Evolutionary conservation across 2,113 vertebrate genomes (phyloP).

Genomic region (Laticauda laticaudata): DNA sequence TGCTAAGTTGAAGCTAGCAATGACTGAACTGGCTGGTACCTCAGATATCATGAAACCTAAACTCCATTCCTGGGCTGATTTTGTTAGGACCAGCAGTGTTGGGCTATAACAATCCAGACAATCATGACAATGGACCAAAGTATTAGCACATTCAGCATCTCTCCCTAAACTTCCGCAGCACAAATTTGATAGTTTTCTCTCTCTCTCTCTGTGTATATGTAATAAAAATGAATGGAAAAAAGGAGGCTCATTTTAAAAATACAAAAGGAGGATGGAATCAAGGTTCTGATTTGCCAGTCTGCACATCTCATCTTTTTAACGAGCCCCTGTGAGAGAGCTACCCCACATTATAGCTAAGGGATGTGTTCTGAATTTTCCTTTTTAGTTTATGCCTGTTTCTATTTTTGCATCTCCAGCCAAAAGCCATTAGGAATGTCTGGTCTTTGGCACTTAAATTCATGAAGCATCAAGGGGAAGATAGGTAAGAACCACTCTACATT

Average conservation of each 20-base stretch:
- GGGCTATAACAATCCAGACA: neutral
- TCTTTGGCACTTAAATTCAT: neutral
- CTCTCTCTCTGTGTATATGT: neutral
- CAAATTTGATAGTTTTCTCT: neutral
- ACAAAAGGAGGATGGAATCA: neutral
- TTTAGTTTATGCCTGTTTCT: neutral
- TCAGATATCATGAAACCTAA: neutral
- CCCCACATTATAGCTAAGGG: neutral
- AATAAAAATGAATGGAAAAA: neutral
- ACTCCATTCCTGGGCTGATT: neutral
- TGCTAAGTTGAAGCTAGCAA: neutral
- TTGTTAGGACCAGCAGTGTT: neutral
- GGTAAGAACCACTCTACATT: neutral
- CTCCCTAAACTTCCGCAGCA: neutral
- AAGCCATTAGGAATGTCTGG: neutral
- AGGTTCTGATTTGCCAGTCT: neutral
- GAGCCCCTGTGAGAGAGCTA: neutral
- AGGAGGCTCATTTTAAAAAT: neutral
- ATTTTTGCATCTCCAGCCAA: neutral
- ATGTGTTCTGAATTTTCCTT: neutral
- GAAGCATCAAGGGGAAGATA: neutral
- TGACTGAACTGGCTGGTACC: neutral
- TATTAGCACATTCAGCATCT: neutral
- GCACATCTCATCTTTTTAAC: neutral
- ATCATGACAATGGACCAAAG: neutral